Percentiles rank a stretch among this genome's conserved stretches.
Evolutionary conservation across 2,113 vertebrate species (phyloP).

Genomic region (Oreamnos americanus): DNA sequence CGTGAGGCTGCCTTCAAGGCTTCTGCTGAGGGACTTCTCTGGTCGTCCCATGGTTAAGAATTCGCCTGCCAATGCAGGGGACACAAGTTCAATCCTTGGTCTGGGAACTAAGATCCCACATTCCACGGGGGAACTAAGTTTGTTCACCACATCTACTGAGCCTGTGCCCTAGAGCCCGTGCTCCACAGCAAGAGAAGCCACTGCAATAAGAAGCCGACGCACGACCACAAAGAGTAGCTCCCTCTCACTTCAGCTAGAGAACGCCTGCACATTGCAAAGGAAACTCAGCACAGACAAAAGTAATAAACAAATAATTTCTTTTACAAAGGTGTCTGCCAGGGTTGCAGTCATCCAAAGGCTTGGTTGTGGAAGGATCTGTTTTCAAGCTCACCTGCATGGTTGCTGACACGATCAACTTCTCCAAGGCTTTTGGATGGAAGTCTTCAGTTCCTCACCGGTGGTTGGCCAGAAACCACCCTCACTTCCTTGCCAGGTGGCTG

Average conservation of each 20-base stretch:
- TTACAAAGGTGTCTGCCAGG: not conserved
- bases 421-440: not conserved
- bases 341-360: not conserved
- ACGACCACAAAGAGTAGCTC: not conserved
- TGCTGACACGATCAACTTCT: not conserved
- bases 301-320: not conserved
- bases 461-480: not conserved
- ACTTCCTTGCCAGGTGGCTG: not conserved
- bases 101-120: not conserved
- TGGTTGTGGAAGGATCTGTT: not conserved
- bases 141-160: not conserved
- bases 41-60: not conserved
- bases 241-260: not conserved
- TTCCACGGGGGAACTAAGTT: not conserved
- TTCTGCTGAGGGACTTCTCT: not conserved
- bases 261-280: accelerated
- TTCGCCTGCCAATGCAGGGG: not conserved
- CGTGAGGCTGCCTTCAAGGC: accelerated
- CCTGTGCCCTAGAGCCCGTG: not conserved
- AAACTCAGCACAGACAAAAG: not conserved
- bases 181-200: not conserved
- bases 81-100: not conserved
- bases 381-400: not conserved
- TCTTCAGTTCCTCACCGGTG: not conserved
- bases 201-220: accelerated